Evolutionary conservation across 2,888 invertebrate genomes (phyloP).

Genomic region (Conchocele bisecta): DNA sequence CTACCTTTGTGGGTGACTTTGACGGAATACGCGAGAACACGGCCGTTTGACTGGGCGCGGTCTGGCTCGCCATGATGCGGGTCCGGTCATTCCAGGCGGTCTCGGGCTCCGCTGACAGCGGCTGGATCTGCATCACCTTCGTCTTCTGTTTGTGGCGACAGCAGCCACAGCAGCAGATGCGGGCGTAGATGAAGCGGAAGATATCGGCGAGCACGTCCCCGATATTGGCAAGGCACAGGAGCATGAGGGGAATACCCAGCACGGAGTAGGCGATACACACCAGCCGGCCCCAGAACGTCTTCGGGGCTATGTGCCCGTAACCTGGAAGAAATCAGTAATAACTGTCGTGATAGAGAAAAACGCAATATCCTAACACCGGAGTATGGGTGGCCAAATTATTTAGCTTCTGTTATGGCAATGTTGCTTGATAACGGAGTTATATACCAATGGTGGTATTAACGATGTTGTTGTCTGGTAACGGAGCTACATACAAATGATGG

Average conservation of each 20-base stretch:
- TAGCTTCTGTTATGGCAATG: no score
- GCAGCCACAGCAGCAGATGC: slow-evolving; percentile 80
- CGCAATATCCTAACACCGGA: background rate
- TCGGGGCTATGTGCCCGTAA: slow-evolving; percentile 81
- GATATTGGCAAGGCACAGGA: slow-evolving; percentile 84
- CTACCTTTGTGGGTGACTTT: slow-evolving; percentile 48
- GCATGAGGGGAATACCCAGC: slow-evolving; percentile 84
- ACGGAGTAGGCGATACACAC: slow-evolving; percentile 82
- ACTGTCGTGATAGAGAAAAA: background rate
- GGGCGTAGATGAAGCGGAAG: slow-evolving; percentile 83
- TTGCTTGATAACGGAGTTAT: no score
- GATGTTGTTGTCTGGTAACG: no score
- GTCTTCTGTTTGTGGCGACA: slow-evolving; percentile 67
- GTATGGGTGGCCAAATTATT: no score
- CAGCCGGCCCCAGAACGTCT: slow-evolving; percentile 81
- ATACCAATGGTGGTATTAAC: no score
- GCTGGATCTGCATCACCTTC: slow-evolving; percentile 67
- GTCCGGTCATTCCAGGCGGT: slow-evolving; percentile 66
- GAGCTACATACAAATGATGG: no score
- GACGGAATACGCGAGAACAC: slow-evolving; percentile 65
- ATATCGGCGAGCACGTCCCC: slow-evolving; percentile 84
- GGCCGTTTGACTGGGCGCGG: slow-evolving; percentile 58
- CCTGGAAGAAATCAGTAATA: slow-evolving; percentile 63
- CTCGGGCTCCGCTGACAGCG: slow-evolving; percentile 61
- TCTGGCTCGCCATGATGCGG: slow-evolving; percentile 51